Base-by-base conservation (phyloP, 1,140 invertebrate genomes). In the Meloidogyne hapla region DNA sequence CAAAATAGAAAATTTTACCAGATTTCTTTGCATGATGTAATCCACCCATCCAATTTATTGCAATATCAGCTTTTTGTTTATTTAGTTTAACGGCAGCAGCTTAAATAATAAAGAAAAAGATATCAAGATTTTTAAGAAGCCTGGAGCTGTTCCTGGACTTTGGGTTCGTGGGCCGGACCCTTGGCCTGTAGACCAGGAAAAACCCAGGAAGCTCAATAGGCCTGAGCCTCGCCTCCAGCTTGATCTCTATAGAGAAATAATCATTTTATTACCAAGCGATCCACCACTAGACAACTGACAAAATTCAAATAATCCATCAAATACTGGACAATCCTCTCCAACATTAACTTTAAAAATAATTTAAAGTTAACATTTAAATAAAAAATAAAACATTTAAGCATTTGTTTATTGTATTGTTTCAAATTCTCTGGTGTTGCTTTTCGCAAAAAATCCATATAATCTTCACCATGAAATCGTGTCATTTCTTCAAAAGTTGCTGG, bases 401-500 rank as follows among this genome's bases (percentile, higher is more conserved):
- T 99, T 88, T 99, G 96, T 89, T 99, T 99, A 88, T 98, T 99
- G 88, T 96, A 99, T 88, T 98, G 95, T 5, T 93, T 93, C 93
- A 99, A 96, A 87, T 99, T 99, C 87, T 99, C 97, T 33, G 97
- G 97, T 80, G 94, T 91, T 83, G 99, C 99, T 76, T 93, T 96
- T 28, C 95, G 90, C 67, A 99, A 88, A 88, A 99, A 99, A 68
- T 95, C 91, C 77, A 99, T 97, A 87, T 99, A 99, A 86, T 99
- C 97, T 90, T 99, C 96, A 83, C 94, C 98, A 88, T 99, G 97
- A 88, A 99, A 99, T 88, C 98, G 98, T 25, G 96, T 99, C 95
- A 99, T 99, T 89, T 99, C 97, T 89, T 99, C 96, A 78, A 95
- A 94, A 62, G 95, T 97, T 18, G 97, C 97, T 90, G 99, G 99